Evolutionary conservation across 2,888 invertebrate genomes (phyloP), one percentile per base, ranked within the genome.

Genomic region (Erannis defoliaria): DNA sequence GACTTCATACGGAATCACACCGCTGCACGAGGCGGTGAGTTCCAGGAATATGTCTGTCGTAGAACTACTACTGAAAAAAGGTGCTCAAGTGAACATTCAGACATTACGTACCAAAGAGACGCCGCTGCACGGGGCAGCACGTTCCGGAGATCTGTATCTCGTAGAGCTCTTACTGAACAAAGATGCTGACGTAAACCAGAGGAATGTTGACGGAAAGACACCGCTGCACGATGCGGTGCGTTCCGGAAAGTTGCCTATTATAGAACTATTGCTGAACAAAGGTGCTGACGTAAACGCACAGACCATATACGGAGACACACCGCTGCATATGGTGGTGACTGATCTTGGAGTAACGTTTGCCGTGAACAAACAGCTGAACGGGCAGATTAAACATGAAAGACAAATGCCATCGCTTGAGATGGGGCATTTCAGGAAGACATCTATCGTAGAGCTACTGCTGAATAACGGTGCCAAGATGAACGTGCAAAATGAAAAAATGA

Each of bases 81-180:
- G 40, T 9, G 40, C 19, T 40, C 3, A 21, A 50, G 57, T 75
- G 45, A 21, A 21, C 18, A 1, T n/a, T n/a, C 42, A 19, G 6
- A 42, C 9, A 5, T 26, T 4, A 42, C 12, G 5, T 9, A n/a
- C 5, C n/a, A n/a, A 5, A 21, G 8, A 42, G 6, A 21, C 42
- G n/a, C n/a, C 21, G 9, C 38, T 38, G 5, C 38, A 38, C 8
- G 6, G 8, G 1, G 38, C 38, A 6, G 38, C 14, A 16, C 38
- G 38, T 16, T 38, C 38, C 8, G 38, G 38, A 16, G 5, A 14
- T 38, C 6, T 16, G 8, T 1, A 1, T 38, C 8, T 38, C 16
- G 6, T 38, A 16, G 5, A 16, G 16, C 23, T 43, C n/a, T 0
- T 43, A 14, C 1, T 23, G 5, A 43, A 23, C 9, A 2, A 6